Evolutionary conservation across 1,140 invertebrate species (phyloP).

Genomic region (Ooceraea biroi): DNA sequence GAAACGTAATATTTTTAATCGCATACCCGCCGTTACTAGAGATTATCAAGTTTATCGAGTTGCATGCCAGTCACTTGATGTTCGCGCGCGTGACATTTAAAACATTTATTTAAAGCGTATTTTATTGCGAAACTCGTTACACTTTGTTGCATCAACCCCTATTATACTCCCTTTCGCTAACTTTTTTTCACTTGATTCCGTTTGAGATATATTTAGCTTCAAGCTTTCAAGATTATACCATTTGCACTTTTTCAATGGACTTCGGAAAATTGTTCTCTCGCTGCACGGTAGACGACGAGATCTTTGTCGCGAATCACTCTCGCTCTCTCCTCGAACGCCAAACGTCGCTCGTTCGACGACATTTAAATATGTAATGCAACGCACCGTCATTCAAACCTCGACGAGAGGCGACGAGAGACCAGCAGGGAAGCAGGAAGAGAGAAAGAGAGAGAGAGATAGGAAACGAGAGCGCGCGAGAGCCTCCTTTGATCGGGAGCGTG

Average conservation of each 20-base stretch:
- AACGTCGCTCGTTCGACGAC: slow-evolving; percentile 9
- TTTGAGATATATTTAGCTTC: neutral
- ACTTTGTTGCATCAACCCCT: neutral
- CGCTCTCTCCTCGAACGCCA: neutral
- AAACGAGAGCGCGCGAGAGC: slow-evolving; percentile 43
- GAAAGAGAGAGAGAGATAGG: neutral
- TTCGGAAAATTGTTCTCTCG: no score
- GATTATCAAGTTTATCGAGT: neutral
- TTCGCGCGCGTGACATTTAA: neutral
- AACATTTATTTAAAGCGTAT: slow-evolving; percentile 7
- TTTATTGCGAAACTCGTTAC: neutral
- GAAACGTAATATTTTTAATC: slow-evolving; percentile 17
- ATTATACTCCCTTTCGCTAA: no score
- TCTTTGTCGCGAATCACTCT: neutral
- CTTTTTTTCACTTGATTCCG: no score
- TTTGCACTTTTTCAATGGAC: neutral
- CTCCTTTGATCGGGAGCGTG: slow-evolving; percentile 57
- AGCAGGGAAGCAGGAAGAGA: neutral
- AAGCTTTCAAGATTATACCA: neutral
- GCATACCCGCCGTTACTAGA: neutral
- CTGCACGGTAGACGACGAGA: neutral
- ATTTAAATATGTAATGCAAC: slow-evolving; percentile 43
- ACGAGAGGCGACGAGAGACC: slow-evolving; percentile 22
- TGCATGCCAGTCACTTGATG: neutral
- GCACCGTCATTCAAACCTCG: slow-evolving; percentile 39